Conservation (phyloP, 92 coral and sea anemone species). For the Porites divaricata region DNA sequence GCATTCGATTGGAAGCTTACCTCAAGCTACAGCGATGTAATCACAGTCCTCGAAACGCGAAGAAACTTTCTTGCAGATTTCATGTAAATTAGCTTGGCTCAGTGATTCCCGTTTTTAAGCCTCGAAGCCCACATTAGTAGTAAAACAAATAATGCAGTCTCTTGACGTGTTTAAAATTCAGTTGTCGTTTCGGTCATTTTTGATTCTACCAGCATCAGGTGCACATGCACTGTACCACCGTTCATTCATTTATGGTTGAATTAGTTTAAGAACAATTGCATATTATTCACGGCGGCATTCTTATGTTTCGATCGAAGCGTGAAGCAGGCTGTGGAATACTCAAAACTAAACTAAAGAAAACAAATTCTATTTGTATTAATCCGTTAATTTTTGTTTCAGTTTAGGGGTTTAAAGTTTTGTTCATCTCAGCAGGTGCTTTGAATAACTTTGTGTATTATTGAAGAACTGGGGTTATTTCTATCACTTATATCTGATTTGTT, state of each 20-base stretch:
- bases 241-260: background rate
- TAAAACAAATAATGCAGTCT: background rate
- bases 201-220: background rate
- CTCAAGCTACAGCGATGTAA: background rate
- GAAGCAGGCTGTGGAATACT: background rate
- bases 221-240: background rate
- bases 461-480: background rate
- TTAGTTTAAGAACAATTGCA: background rate
- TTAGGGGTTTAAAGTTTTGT: conserved; percentile 8
- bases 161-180: conserved; percentile 9
- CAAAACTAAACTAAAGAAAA: background rate
- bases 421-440: conserved; percentile 2
- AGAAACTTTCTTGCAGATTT: background rate
- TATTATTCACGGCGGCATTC: conserved; percentile 4
- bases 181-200: background rate
- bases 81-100: background rate
- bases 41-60: background rate
- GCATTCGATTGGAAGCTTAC: background rate
- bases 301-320: background rate
- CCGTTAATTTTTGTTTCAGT: background rate
- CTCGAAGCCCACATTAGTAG: background rate
- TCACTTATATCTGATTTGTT: background rate
- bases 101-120: background rate
- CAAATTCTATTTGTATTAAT: background rate
- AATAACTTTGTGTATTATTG: background rate